These are phyloP conservation scores for Opisthograptis luteolata DNA, from an alignment of 2,888 invertebrate genomes.

Conservation along the genomic window DNA sequence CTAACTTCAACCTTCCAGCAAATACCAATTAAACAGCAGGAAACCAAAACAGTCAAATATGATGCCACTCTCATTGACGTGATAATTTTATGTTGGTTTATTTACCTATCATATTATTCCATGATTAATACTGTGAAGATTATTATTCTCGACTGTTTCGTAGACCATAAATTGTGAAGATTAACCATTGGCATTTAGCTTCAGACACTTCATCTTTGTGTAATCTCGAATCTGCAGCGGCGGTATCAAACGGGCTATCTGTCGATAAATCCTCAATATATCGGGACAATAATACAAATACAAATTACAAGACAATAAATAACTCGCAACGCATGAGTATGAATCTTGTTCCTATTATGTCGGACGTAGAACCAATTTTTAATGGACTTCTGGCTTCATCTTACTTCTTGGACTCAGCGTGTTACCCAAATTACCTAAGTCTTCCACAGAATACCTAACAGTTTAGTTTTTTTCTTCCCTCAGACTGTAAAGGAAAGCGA, in stretches of 20 bases:
- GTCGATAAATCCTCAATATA: constrained; percentile 37
- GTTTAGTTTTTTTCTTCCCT: no score
- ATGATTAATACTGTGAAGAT: constrained; percentile 23
- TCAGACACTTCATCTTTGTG: constrained; percentile 29
- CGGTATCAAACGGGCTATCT: constrained; percentile 29
- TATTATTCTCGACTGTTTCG: constrained; percentile 24
- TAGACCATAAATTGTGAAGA: constrained; percentile 25
- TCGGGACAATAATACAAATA: constrained; percentile 40
- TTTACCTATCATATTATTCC: constrained; percentile 8
- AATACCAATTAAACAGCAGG: no score
- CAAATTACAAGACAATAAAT: constrained; percentile 61
- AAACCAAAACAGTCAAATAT: no score
- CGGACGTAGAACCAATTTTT: not conserved
- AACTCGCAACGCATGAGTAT: constrained; percentile 59
- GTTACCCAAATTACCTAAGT: no score
- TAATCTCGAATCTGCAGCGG: constrained; percentile 31
- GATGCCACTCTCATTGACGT: no score
- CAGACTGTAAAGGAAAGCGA: no score
- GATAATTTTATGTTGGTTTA: constrained; percentile 7
- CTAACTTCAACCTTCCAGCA: no score
- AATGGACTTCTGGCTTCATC: not conserved
- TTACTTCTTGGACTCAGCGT: no score
- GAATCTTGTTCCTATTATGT: constrained; percentile 1
- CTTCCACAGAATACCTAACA: no score
- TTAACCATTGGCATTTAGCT: constrained; percentile 29